Conservation (phyloP, 2,888 invertebrate species). For the Biston stratarius region DNA sequence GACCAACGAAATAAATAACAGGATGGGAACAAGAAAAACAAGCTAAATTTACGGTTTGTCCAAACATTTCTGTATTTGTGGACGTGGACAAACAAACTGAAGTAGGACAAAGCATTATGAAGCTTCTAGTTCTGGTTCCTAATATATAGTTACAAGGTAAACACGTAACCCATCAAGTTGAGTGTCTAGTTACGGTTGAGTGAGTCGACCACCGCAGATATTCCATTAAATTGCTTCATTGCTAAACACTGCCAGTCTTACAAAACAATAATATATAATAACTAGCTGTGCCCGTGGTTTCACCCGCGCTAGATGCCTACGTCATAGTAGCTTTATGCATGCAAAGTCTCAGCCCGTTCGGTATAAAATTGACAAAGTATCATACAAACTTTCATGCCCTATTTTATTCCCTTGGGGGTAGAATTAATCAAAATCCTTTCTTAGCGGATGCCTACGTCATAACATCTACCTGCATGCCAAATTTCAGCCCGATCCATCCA, state of each 20-base stretch:
- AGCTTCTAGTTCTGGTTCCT: constrained; percentile 74
- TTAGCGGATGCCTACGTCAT: too few species aligned
- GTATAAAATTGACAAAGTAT: too few species aligned
- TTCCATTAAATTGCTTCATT: constrained; percentile 83
- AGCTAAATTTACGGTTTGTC: constrained; percentile 31
- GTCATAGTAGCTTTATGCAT: too few species aligned
- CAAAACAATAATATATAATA: constrained; percentile 52
- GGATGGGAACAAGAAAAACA: constrained; percentile 26
- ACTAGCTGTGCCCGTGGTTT: background rate
- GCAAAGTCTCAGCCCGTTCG: too few species aligned
- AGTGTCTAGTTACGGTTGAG: constrained; percentile 79
- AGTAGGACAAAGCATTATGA: constrained; percentile 67
- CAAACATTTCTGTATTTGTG: constrained; percentile 54
- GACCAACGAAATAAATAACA: constrained; percentile 19
- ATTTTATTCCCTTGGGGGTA: too few species aligned
- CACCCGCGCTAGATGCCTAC: background rate
- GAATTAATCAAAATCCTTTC: too few species aligned
- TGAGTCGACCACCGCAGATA: constrained; percentile 80
- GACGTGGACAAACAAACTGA: constrained; percentile 62
- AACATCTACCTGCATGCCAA: too few species aligned
- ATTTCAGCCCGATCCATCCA: too few species aligned
- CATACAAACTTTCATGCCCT: too few species aligned
- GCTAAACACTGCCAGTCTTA: constrained; percentile 61
- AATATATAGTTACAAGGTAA: constrained; percentile 76
- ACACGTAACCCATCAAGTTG: constrained; percentile 77